phyloP scores from a whole-genome alignment of 2,797 vertebrate species.

The Erethizon dorsatum region DNA sequence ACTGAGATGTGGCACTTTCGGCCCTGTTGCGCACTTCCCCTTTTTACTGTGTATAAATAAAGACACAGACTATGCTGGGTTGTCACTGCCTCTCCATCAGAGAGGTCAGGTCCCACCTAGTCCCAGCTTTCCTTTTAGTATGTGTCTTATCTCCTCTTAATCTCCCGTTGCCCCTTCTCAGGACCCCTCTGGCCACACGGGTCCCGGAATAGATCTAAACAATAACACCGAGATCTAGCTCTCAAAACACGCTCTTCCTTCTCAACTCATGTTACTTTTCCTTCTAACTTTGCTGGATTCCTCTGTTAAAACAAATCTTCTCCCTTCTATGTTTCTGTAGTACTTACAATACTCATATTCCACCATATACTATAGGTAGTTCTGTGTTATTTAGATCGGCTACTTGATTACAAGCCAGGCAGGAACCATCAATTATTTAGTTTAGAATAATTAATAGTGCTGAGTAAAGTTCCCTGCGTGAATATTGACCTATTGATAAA shows the following conservation, averaged over 20 bases:
- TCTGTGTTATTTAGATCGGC: neutral
- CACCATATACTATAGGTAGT: neutral
- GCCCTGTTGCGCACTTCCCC: neutral
- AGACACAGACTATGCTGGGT: neutral
- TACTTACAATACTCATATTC: neutral
- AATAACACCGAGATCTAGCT: neutral
- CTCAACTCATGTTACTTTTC: slow-evolving; percentile 14
- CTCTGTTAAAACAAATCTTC: slow-evolving; percentile 23
- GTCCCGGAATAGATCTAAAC: neutral
- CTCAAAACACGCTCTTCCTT: neutral
- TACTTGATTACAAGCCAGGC: neutral
- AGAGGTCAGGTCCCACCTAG: neutral
- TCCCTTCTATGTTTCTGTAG: neutral
- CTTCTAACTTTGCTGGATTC: slow-evolving; percentile 1
- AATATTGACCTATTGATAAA: slow-evolving; percentile 31
- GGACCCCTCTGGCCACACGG: neutral
- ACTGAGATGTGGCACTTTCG: neutral
- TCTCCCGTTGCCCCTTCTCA: neutral
- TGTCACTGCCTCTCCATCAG: neutral
- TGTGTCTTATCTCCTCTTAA: neutral
- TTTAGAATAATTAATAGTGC: slow-evolving; percentile 23
- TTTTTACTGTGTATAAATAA: neutral
- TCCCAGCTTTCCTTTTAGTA: neutral
- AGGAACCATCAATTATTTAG: neutral
- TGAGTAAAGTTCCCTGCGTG: neutral